Evolutionary conservation across 2,113 vertebrate genomes (phyloP).

Genomic region (Dolichotis patagonum): DNA sequence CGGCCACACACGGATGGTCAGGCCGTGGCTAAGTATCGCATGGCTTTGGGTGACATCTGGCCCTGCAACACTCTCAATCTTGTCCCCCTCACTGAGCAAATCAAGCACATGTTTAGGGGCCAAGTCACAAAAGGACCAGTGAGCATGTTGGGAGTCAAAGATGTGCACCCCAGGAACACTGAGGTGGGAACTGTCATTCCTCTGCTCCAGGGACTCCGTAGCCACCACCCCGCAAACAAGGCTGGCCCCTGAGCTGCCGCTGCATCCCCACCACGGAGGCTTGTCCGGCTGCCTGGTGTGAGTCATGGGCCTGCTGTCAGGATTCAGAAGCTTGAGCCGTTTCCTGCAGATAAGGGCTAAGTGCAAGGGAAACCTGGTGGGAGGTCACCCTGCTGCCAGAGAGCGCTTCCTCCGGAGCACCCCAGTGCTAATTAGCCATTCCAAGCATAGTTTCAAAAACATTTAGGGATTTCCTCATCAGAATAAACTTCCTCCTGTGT

Average conservation of each 20-base stretch:
- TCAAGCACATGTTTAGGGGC: slow-evolving; percentile 63
- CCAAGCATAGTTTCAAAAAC: slow-evolving; percentile 87
- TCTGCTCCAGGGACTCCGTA: slow-evolving; percentile 73
- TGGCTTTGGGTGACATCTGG: slow-evolving; percentile 36
- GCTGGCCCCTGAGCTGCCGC: not conserved
- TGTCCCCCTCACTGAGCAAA: slow-evolving; percentile 37
- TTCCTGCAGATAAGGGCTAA: slow-evolving; percentile 93
- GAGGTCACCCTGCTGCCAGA: slow-evolving; percentile 79
- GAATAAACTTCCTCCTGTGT: slow-evolving; percentile 88
- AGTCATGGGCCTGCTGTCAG: slow-evolving; percentile 86
- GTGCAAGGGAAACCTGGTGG: slow-evolving; percentile 85
- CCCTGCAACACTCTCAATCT: not conserved
- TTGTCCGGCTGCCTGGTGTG: slow-evolving; percentile 84
- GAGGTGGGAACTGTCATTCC: slow-evolving; percentile 83
- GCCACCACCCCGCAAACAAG: not conserved
- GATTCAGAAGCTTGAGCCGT: slow-evolving; percentile 87
- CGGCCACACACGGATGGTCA: not conserved
- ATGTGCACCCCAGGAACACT: slow-evolving; percentile 67
- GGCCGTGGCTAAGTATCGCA: not conserved
- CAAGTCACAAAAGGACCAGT: slow-evolving; percentile 66
- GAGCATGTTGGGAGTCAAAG: slow-evolving; percentile 55
- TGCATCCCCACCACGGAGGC: slow-evolving; percentile 3
- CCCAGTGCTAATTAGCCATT: slow-evolving; percentile 87
- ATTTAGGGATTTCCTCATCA: slow-evolving; percentile 91
- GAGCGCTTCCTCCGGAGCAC: slow-evolving; percentile 85